These are phyloP conservation scores for Threskiornis aethiopicus DNA, from an alignment of 2,797 vertebrate genomes.

Conservation along the genomic window DNA sequence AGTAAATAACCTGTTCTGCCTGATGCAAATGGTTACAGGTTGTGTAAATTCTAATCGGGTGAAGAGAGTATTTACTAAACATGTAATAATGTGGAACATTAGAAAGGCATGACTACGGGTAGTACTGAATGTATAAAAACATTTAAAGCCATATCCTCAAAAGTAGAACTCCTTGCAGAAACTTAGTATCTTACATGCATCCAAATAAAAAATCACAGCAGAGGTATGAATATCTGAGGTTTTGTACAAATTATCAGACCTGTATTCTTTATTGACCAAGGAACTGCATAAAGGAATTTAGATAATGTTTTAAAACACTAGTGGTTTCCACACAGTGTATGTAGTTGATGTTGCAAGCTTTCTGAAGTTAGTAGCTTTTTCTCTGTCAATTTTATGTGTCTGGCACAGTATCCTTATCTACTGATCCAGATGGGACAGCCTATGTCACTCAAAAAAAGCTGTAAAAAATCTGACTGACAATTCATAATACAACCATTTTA, in stretches of 20 bases:
- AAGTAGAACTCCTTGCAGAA: neutral
- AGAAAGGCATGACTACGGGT: neutral
- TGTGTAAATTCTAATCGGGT: neutral
- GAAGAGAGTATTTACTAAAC: neutral
- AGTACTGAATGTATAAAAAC: neutral
- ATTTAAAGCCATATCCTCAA: neutral
- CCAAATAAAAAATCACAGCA: neutral
- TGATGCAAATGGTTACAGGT: neutral
- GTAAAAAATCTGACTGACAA: neutral
- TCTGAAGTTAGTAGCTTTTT: neutral
- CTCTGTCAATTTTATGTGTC: neutral
- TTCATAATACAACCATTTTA: neutral
- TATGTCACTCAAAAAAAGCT: neutral
- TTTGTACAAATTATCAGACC: neutral
- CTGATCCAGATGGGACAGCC: neutral
- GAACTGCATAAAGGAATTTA: neutral
- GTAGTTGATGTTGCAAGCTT: neutral
- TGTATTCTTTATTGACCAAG: neutral
- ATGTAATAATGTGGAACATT: neutral
- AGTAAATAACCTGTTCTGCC: neutral
- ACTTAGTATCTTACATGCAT: neutral
- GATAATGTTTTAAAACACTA: neutral
- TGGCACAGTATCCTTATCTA: neutral
- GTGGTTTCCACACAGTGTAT: neutral
- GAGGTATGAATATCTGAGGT: neutral